Percentiles rank a stretch among this genome's conserved stretches.
Conservation (phyloP, 2,113 vertebrate genomes). For the Tachycineta bicolor region DNA sequence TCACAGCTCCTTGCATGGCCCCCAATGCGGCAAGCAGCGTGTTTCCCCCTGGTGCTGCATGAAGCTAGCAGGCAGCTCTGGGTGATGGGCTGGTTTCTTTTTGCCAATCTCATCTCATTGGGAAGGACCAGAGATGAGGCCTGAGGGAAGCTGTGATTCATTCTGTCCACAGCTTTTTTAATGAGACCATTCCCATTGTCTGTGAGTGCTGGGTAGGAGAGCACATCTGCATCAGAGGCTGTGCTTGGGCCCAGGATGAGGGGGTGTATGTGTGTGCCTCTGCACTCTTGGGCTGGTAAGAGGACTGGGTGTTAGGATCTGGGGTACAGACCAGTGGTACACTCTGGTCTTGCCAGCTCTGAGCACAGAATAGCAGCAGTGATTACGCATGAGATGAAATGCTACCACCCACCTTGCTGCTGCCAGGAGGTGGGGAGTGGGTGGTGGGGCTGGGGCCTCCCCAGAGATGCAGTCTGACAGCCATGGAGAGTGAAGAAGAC, state of each 20-base stretch:
- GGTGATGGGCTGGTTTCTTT: background rate
- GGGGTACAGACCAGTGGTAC: background rate
- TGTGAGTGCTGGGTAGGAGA: background rate
- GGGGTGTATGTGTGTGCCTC: background rate
- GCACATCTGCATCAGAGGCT: background rate
- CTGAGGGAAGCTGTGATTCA: slow-evolving; percentile 1
- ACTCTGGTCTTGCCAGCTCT: background rate
- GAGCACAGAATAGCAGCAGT: background rate
- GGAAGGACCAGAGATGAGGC: background rate
- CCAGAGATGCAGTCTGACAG: background rate
- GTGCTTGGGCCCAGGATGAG: background rate
- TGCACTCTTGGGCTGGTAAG: background rate
- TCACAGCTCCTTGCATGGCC: background rate
- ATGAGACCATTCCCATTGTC: background rate
- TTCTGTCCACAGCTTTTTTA: slow-evolving; percentile 15
- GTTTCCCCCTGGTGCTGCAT: background rate
- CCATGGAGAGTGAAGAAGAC: background rate
- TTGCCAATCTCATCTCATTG: background rate
- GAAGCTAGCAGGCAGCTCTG: background rate
- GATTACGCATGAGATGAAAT: background rate
- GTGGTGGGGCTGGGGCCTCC: background rate
- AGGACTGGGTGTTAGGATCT: rapidly evolving
- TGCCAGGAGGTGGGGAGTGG: background rate
- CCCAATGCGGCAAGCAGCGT: background rate
- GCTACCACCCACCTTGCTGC: background rate